Evolutionary conservation across 1,140 invertebrate genomes (phyloP).

Genomic region (Ceratitis capitata): DNA sequence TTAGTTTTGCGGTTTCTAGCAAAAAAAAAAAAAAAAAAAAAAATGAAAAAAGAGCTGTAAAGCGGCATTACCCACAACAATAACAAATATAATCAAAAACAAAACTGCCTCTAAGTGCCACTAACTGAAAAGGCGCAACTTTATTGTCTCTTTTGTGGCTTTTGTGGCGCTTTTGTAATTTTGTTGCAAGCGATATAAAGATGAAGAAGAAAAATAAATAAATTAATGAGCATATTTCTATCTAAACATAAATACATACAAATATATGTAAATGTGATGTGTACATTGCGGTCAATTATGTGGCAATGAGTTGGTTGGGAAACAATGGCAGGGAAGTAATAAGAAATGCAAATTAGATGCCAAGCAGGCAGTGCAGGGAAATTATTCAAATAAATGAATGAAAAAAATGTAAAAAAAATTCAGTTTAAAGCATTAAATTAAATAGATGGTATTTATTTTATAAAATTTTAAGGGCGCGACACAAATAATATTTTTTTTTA

Average conservation of each 20-base stretch:
- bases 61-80: too few relatives aligned
- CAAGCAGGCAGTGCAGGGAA: too few relatives aligned
- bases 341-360: background rate
- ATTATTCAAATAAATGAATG: too few relatives aligned
- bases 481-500: too few relatives aligned
- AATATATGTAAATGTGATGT: too few relatives aligned
- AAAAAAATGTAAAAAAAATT: background rate
- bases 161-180: slow-evolving; percentile 24
- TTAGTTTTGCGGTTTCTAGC: slow-evolving; percentile 1
- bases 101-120: background rate
- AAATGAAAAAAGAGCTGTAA: background rate
- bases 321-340: background rate
- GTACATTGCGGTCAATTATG: slow-evolving; percentile 22
- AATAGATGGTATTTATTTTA: too few relatives aligned
- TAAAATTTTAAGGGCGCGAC: too few relatives aligned
- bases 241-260: too few relatives aligned
- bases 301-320: background rate
- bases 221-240: background rate
- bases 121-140: background rate
- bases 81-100: too few relatives aligned
- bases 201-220: background rate
- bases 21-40: background rate
- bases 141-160: background rate
- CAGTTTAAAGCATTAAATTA: too few relatives aligned
- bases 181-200: too few relatives aligned